Evolutionary conservation across 1,140 invertebrate genomes (phyloP).

Genomic region (Telenomus remus): DNA sequence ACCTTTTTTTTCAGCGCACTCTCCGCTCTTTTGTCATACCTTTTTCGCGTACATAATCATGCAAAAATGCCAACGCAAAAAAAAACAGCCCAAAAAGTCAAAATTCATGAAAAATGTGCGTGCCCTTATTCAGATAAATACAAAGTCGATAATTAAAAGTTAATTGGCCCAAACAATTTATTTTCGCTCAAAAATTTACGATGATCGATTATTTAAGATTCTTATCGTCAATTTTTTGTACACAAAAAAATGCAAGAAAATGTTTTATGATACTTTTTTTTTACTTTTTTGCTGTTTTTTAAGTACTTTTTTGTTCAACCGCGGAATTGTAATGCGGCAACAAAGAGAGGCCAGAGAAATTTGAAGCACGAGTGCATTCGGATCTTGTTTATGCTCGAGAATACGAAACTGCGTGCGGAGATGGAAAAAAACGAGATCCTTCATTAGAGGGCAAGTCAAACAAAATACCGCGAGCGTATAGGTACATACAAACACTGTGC

Average conservation of each 20-base stretch:
- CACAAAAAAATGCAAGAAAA: too few species aligned
- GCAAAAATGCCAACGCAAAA: not conserved
- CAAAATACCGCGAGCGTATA: conserved; percentile 25
- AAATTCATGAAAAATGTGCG: not conserved
- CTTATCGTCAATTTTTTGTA: too few species aligned
- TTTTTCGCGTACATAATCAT: conserved; percentile 37
- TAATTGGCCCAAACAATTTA: too few species aligned
- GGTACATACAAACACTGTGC: conserved; percentile 21
- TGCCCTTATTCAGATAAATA: not conserved
- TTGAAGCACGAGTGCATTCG: conserved; percentile 39
- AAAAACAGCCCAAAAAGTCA: not conserved
- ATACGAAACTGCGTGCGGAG: conserved; percentile 32
- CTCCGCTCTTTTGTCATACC: conserved; percentile 24
- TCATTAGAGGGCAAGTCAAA: conserved; percentile 37
- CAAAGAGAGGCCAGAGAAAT: not conserved
- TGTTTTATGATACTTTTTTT: too few species aligned
- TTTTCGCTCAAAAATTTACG: too few species aligned
- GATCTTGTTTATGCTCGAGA: conserved; percentile 50
- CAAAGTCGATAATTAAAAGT: conserved; percentile 3
- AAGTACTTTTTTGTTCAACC: not conserved
- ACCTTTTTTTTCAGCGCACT: conserved; percentile 22
- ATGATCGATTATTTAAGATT: too few species aligned
- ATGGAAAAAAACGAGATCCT: conserved; percentile 43
- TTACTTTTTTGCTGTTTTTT: not conserved
- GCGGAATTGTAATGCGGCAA: too few species aligned